Evolutionary conservation across 2,113 vertebrate genomes (phyloP).

Genomic region (Odontophorus gujanensis): DNA sequence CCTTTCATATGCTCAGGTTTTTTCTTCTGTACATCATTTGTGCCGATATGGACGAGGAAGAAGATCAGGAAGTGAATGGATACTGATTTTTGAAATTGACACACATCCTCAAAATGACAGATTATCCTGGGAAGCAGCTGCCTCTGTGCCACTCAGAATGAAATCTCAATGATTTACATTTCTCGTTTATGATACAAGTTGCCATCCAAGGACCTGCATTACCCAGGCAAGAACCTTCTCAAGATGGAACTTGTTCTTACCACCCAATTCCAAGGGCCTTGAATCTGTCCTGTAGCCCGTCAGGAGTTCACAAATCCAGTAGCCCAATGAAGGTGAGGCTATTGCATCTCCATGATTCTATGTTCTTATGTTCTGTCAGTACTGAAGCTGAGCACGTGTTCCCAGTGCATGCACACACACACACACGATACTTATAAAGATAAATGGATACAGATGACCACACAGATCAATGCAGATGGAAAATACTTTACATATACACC

Average conservation of each 20-base stretch:
- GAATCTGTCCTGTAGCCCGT: background rate
- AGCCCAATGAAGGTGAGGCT: background rate
- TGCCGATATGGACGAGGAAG: background rate
- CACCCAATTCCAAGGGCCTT: background rate
- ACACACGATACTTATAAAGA: background rate
- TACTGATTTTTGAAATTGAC: background rate
- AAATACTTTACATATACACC: background rate
- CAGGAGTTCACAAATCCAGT: background rate
- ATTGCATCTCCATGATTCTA: background rate
- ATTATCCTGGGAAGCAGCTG: background rate
- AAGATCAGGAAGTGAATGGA: too few species aligned
- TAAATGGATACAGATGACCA: too few species aligned
- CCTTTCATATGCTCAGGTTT: background rate
- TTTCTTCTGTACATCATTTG: background rate
- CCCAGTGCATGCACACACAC: background rate
- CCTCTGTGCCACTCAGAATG: background rate
- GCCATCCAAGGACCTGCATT: background rate
- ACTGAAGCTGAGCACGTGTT: background rate
- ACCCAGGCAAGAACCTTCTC: background rate
- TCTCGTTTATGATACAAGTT: background rate
- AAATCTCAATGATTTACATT: background rate
- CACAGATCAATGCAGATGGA: background rate
- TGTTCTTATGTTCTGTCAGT: background rate
- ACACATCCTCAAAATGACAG: background rate
- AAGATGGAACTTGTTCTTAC: background rate